Base-by-base conservation (phyloP, 2,113 vertebrate genomes). In the Benitochromis conjunctus region DNA sequence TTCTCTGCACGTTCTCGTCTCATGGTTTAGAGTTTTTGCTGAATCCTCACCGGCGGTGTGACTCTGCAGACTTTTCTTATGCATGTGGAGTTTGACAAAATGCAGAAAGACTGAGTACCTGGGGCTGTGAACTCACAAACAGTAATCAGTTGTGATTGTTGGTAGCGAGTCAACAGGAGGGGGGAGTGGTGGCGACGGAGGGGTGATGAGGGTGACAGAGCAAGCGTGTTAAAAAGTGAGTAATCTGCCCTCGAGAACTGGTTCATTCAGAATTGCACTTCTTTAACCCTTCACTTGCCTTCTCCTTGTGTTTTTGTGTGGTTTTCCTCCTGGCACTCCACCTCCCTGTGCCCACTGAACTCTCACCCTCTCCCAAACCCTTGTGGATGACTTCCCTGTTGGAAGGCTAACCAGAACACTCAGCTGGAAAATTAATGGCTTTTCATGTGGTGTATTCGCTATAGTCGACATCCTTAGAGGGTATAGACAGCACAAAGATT, bases 391-490 rank as follows among this genome's bases (percentile, higher is more conserved):
- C 57, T 81, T 80, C 83, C 85, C 55, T 87, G 80, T 92, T 90
- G 87, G 87, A 79, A 43, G 83, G 85, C 76, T 86, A 83, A 88
- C 90, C 48, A 83, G 84, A 78, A 54, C 87, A 80, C 77, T 94
- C 88, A 86, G 84, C 71, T 83, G 81, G 89, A 91, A 91, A 92
- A 90, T 79, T 43, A 88, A 90, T 66, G 46, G 51, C 85, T 85
- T 86, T 87, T 86, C 69, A 81, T 89, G 79, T 58, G 48, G 21
- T 77, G 46, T 41, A 34, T 64, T 84, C 5, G 1, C 80, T 19
- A 4, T 9, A 46, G 51, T 53, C 36, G 7, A 11, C 78, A 60
- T 69, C 51, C 18, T 56, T 31, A 43, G 41, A 18, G 46, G 46
- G 4, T 31, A 77, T 53, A 54, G 13, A 48, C 29, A 60, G 36